Base-by-base conservation (phyloP, 1,140 invertebrate species). In the Ceratosolen solmsi region DNA sequence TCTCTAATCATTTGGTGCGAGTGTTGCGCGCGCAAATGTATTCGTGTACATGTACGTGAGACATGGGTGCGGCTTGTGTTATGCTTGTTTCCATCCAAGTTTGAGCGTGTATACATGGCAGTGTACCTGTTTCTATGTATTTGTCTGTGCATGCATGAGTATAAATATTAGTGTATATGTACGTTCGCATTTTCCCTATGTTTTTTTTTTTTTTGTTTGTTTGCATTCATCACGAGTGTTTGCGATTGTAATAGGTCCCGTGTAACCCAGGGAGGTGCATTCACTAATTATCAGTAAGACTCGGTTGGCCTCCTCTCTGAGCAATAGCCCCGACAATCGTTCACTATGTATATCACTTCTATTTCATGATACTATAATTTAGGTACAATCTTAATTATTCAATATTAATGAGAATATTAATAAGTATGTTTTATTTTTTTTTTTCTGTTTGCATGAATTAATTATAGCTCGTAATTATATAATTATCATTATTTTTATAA, bases 381-480 rank as follows among this genome's bases (percentile, higher is more conserved):
- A 91, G 90, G 90, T 91, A 91, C 89, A 91, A 90, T 91, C 89
- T 91, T 91, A 91, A 90, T 91, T 91, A 91, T 90, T 88, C 88
- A 91, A 91, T 91, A 91, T 91, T 91, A 91, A 91, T 91, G 89
- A 91, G 90, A 91, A 91, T 91, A 91, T 91, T 91, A 91, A 90
- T 91, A 91, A 91, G 90, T 90, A 90, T 90, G 88, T 89, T 90
- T 89, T 91, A 87, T 89, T 86, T 87, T 72, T 72, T 73, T 73
- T 88, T 88, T 86, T 87, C 71, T 89, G 86, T 88, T 89, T 91
- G 89, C 89, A 88, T 91, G 89, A 91, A 91, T 91, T 91, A 90
- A 90, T 91, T 90, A 91, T 91, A 91, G 87, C 87, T 88, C 88
- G 87, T 90, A 91, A 91, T 91, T 89, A 91, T 91, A 83, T 80